phyloP scores from a whole-genome alignment of 2,113 vertebrate genomes.

The Penelope pileata region DNA sequence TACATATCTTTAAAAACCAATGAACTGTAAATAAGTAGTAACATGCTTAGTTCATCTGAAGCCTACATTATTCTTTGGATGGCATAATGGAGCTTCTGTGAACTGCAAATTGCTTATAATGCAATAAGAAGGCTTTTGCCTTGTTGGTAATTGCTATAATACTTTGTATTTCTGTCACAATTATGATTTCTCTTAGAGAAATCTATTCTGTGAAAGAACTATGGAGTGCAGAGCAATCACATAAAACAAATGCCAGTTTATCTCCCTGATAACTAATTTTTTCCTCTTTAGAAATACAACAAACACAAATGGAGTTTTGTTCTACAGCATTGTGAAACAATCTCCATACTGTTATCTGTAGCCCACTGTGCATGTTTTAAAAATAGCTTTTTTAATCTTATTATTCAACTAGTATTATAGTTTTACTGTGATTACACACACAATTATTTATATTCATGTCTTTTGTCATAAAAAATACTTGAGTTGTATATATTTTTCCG shows the following conservation, averaged over 20 bases:
- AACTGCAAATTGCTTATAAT: constrained; percentile 45
- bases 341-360: background rate
- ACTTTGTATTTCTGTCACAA: constrained; percentile 51
- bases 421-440: constrained; percentile 8
- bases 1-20: constrained; percentile 12
- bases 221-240: background rate
- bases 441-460: constrained; percentile 16
- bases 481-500: background rate
- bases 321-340: background rate
- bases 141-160: constrained; percentile 49
- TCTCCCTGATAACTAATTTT: constrained; percentile 32
- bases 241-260: constrained; percentile 28
- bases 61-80: background rate
- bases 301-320: constrained; percentile 33
- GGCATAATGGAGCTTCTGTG: constrained; percentile 34
- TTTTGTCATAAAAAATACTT: background rate
- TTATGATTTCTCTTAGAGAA: constrained; percentile 56
- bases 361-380: constrained; percentile 20
- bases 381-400: background rate
- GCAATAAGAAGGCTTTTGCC: constrained; percentile 34
- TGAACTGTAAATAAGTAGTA: background rate
- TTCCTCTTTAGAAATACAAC: constrained; percentile 17
- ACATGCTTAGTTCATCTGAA: background rate
- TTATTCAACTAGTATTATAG: constrained; percentile 1
- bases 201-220: constrained; percentile 46